Conservation (phyloP, 2,113 vertebrate species). For the Trogon surrucura region DNA sequence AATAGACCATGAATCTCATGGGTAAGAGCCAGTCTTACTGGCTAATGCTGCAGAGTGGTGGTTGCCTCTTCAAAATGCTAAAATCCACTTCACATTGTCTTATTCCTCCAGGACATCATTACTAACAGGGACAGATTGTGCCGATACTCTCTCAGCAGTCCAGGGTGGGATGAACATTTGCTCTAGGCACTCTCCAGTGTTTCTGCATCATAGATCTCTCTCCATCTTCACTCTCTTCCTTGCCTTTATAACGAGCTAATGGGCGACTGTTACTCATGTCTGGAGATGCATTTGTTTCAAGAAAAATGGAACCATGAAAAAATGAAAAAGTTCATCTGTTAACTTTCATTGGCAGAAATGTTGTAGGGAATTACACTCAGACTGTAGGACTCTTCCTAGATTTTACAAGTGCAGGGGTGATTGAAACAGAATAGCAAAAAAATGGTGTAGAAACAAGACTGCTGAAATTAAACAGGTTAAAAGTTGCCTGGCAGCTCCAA, state of each 20-base stretch:
- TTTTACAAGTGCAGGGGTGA: neutral
- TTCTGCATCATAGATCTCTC: constrained; percentile 59
- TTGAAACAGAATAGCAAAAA: constrained; percentile 31
- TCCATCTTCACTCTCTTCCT: neutral
- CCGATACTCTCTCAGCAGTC: constrained; percentile 43
- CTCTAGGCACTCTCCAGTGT: constrained; percentile 42
- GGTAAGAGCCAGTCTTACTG: neutral
- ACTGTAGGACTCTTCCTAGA: neutral
- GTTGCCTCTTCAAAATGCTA: constrained; percentile 41
- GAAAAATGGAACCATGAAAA: constrained; percentile 37
- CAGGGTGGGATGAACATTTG: constrained; percentile 41
- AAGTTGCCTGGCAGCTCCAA: constrained; percentile 65
- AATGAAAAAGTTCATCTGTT: constrained; percentile 14
- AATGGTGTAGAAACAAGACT: neutral
- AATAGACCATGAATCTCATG: constrained; percentile 6
- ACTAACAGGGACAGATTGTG: constrained; percentile 54
- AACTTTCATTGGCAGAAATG: neutral
- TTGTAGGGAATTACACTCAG: neutral
- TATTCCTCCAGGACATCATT: constrained; percentile 36
- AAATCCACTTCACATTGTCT: neutral
- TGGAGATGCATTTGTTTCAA: constrained; percentile 38
- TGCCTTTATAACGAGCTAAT: constrained; percentile 37
- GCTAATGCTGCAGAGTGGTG: neutral
- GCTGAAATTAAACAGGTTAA: constrained; percentile 71
- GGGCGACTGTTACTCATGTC: constrained; percentile 26